phyloP scores from a whole-genome alignment of 92 coral and sea anemone genomes.

The Metridium senile region DNA sequence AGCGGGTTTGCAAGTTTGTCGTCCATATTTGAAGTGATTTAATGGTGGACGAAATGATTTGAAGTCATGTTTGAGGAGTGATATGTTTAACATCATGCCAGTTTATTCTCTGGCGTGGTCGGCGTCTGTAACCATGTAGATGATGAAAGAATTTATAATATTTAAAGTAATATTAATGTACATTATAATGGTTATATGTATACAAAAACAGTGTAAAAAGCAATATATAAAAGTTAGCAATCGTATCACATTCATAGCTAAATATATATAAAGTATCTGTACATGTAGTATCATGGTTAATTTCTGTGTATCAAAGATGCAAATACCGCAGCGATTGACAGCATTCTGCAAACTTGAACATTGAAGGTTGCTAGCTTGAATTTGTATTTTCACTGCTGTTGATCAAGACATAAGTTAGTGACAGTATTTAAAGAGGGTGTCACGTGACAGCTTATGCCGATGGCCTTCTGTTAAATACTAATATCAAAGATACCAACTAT shows the following conservation, averaged over 20 bases:
- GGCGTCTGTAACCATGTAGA: constrained; percentile 13
- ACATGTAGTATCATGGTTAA: constrained; percentile 2
- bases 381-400: neutral
- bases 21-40: constrained; percentile 11
- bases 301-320: neutral
- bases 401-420: neutral
- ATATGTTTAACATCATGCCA: neutral
- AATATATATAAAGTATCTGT: constrained; percentile 5
- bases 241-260: constrained; percentile 15
- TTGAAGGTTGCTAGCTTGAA: neutral
- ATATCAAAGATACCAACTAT: no score
- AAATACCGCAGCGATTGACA: neutral
- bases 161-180: constrained; percentile 36
- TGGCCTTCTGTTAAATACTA: no score
- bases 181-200: constrained; percentile 30
- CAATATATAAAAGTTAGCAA: constrained; percentile 20
- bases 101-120: constrained; percentile 5
- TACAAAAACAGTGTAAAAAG: constrained; percentile 29
- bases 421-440: neutral
- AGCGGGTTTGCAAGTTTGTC: constrained; percentile 1
- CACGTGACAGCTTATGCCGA: no score
- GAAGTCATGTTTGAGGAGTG: constrained; percentile 2
- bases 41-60: constrained; percentile 1
- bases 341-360: neutral
- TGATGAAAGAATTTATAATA: constrained; percentile 33